Evolutionary conservation across 2,797 vertebrate genomes (phyloP).

Genomic region (Labroides dimidiatus): DNA sequence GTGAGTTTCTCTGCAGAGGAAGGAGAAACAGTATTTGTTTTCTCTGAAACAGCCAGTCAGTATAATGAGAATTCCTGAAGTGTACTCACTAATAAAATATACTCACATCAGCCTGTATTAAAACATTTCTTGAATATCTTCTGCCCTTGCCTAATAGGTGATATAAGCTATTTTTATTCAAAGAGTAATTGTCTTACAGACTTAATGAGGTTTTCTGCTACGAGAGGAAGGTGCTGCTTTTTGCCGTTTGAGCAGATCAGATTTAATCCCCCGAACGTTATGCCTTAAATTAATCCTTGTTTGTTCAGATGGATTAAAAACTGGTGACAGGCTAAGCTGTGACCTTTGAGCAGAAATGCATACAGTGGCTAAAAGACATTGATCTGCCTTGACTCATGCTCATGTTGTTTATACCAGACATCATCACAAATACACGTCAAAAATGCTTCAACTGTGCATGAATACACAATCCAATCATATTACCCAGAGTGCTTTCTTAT

Average conservation of each 20-base stretch:
- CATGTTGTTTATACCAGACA: constrained; percentile 21
- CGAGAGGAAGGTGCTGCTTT: neutral
- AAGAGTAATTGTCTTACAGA: neutral
- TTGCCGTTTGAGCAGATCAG: constrained; percentile 29
- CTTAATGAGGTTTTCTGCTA: constrained; percentile 7
- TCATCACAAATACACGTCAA: constrained; percentile 11
- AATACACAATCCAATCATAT: neutral
- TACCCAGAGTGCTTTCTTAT: neutral
- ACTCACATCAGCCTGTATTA: neutral
- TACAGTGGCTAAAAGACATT: constrained; percentile 37
- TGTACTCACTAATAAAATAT: constrained; percentile 7
- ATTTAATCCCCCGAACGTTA: constrained; percentile 43
- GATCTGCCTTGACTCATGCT: constrained; percentile 33
- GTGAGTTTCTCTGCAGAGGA: constrained; percentile 16
- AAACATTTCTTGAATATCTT: constrained; percentile 14
- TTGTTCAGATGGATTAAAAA: constrained; percentile 55
- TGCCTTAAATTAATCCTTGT: constrained; percentile 39
- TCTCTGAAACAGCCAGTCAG: constrained; percentile 10
- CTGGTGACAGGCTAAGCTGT: constrained; percentile 39
- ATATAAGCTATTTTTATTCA: constrained; percentile 6
- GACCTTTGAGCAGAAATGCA: constrained; percentile 41
- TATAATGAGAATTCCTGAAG: constrained; percentile 27
- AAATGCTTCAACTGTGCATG: constrained; percentile 6
- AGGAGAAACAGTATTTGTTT: constrained; percentile 32
- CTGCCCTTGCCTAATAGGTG: neutral